Evolutionary conservation across 2,797 vertebrate genomes (phyloP), one percentile per base, ranked within the genome.

Genomic region (Sorex maritimensis): DNA sequence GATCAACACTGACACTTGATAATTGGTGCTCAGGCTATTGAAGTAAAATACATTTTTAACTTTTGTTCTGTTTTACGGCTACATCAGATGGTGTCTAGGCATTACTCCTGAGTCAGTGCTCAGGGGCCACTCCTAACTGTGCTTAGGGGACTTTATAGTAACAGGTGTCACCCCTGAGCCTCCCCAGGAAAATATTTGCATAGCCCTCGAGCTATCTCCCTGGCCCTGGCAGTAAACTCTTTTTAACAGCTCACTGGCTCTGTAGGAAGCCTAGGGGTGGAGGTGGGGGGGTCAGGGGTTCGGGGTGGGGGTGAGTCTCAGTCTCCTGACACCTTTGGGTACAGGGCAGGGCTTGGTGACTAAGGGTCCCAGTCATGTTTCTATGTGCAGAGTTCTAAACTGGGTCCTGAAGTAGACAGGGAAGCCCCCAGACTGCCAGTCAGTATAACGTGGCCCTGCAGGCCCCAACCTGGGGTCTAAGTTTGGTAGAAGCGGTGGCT

Each of bases 41-140:
- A 96, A 94, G 77, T 38, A 55, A 96, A 82, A 13, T 82, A 8
- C 15, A 58, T 58, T 58, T 58, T 58, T 58, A 17, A 58, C 19
- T 58, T 58, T 58, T 58, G 55, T 55, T 55, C 15, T 55, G 52
- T 58, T 19, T 58, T 19, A 6, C 14, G 17, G 55, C 15, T 58
- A 58, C 19, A 58, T 15, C 55, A 58, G 55, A 58, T 58, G 55
- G 55, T 58, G 55, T 13, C 21, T 6, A 58, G 55, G 19, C 15
- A 58, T 13, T 58, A 58, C 55, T 17, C 17, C 55, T 58, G 55
- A 13, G 5, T 58, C 55, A 58, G 55, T 58, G 55, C 55, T 58
- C 19, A 21, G 55, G 49, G 17, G 55, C 19, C 17, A 58, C 55
- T 58, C 19, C 55, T 58, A 13, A 58, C 55, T 58, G 55, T 58